Evolutionary conservation across 1,140 invertebrate species (phyloP), one percentile per base, ranked within the genome.

Genomic region (Hermetia illucens): DNA sequence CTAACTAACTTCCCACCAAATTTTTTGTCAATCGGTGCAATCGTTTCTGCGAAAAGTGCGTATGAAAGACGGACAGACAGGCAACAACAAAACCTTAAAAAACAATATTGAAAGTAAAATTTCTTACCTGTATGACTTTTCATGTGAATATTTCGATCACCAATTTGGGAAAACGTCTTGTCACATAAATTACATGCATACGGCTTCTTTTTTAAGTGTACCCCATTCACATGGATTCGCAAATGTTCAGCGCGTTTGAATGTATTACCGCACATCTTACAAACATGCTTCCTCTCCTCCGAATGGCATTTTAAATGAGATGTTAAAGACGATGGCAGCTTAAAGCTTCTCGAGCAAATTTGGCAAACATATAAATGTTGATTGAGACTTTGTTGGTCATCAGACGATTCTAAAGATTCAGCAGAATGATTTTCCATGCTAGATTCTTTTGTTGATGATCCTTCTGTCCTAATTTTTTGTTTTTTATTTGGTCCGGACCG

Each of bases 151-250:
- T 53, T 58, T 15, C 58, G 38, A 45, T 58, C 50, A 6, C 47
- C 50, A 12, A 51, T 54, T 42, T 57, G 51, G 6, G 58, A 53
- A 34, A 61, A 61, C 6, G 51, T 55, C 42, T 60, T 61, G 13
- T 46, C 43, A 42, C 58, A 62, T 13, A 53, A 20, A 8, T 41
- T 45, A 36, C 58, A 61, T 6, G 52, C 39, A 46, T 62, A 64
- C 1, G 61, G 59, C 30, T 32, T 32, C 13, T 32, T 5, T 15
- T 32, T 32, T 5, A 32, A 13, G 15, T 32, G 30, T 12, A 32
- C 30, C 6, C 30, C 30, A 15, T 32, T 32, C 6, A 32, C 17
- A 13, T 32, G 30, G 5, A 32, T 32, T 6, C 30, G 30, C 5
- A 32, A 13, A 32, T 32, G 30, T 32, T 32, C 30, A 16, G 30